A percentile compares a stretch with the other conserved stretches of the same genome.
These are phyloP conservation scores for Chrysochloris asiatica DNA, from an alignment of 2,113 vertebrate species.

Conservation along the genomic window DNA sequence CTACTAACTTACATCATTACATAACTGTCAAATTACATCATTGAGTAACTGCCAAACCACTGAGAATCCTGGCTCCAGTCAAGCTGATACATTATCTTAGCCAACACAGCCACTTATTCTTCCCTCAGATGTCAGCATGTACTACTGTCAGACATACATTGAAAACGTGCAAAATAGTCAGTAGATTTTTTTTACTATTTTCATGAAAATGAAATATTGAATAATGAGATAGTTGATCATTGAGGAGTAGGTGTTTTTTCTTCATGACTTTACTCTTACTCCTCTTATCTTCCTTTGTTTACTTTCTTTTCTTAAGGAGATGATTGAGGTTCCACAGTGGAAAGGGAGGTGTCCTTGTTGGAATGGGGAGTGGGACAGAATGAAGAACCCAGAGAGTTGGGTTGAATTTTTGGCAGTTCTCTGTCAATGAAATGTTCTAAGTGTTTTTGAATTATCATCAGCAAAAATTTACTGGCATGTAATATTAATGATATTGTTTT, in stretches of 20 bases:
- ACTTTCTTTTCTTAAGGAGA: neutral
- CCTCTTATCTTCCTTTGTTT: neutral
- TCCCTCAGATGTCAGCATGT: neutral
- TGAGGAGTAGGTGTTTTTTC: neutral
- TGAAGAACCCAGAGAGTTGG: neutral
- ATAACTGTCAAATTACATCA: no score
- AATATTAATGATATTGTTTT: no score
- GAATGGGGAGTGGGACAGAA: neutral
- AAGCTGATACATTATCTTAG: neutral
- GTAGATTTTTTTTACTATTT: neutral
- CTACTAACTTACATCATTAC: no score
- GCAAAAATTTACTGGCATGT: no score
- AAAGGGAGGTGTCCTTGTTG: neutral
- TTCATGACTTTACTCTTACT: neutral
- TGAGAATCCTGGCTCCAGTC: neutral
- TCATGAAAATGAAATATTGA: neutral
- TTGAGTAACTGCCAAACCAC: neutral
- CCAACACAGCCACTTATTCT: neutral
- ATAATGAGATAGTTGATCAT: neutral
- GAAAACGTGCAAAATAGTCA: neutral
- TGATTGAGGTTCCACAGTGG: neutral
- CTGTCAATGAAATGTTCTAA: no score
- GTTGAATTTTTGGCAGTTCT: no score
- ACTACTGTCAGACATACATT: neutral
- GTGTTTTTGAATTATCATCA: no score